These are phyloP conservation scores for Mesoligia furuncula DNA, from an alignment of 2,888 invertebrate species.

Conservation along the genomic window DNA sequence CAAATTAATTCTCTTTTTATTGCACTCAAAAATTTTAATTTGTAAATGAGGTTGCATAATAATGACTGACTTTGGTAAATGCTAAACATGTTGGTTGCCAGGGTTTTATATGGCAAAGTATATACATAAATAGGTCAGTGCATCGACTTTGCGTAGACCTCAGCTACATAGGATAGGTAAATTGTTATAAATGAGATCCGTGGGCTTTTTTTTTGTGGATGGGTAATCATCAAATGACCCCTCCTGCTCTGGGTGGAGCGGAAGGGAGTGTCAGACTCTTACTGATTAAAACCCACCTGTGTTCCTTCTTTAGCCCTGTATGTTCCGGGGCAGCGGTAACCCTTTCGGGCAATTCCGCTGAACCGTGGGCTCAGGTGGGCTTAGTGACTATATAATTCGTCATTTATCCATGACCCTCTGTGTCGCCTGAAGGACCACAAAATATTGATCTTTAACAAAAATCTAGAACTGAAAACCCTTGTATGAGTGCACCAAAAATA, in stretches of 20 bases:
- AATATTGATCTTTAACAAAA: background rate
- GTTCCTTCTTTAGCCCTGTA: no score
- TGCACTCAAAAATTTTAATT: background rate
- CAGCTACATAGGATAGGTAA: background rate
- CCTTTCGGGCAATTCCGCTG: no score
- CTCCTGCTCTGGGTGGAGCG: no score
- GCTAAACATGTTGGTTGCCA: background rate
- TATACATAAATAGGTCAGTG: background rate
- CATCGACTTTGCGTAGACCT: background rate
- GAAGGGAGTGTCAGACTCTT: no score
- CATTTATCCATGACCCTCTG: background rate
- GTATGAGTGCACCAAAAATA: background rate
- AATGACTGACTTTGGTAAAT: background rate
- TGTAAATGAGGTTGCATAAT: background rate
- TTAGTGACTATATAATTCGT: background rate
- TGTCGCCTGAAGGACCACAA: background rate
- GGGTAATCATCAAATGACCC: no score
- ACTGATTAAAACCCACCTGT: no score
- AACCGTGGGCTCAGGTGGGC: background rate
- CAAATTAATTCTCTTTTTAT: conserved; percentile 1
- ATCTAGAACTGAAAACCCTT: background rate
- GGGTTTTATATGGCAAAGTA: background rate
- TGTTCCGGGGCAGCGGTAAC: no score
- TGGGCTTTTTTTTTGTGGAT: background rate
- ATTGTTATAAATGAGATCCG: background rate